These are phyloP conservation scores for Fratercula arctica DNA, from an alignment of 2,797 vertebrate species.

Conservation along the genomic window DNA sequence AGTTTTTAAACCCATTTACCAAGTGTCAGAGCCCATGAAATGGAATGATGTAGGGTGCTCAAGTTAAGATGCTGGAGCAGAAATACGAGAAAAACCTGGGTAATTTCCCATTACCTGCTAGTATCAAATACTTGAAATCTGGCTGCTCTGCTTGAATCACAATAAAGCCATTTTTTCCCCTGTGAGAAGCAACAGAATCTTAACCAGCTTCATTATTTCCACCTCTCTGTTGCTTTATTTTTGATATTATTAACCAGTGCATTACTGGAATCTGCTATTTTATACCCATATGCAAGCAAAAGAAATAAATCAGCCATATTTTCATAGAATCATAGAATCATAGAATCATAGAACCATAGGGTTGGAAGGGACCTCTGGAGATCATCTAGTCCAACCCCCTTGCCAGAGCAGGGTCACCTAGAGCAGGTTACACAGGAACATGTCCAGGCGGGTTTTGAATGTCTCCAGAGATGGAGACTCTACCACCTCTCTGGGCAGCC, in stretches of 20 bases:
- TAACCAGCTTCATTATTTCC: conserved; percentile 40
- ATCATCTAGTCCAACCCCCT: no score
- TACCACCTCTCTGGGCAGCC: no score
- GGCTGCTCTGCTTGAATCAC: conserved; percentile 51
- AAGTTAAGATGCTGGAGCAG: conserved; percentile 50
- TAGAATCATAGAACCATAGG: no score
- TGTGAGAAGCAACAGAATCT: conserved; percentile 41
- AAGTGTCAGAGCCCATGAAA: conserved; percentile 52
- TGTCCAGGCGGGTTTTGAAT: no score
- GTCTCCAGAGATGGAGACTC: no score
- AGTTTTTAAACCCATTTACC: conserved; percentile 56
- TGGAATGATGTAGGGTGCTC: conserved; percentile 46
- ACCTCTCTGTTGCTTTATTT: conserved; percentile 8
- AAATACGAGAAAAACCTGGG: conserved; percentile 52
- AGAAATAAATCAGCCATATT: not conserved
- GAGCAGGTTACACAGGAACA: no score
- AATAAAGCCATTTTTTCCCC: conserved; percentile 53
- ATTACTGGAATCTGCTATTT: not conserved
- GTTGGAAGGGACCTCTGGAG: no score
- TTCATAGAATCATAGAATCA: no score
- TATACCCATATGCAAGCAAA: not conserved
- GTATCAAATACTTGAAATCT: conserved; percentile 60
- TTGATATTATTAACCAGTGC: conserved; percentile 3
- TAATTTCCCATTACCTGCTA: conserved; percentile 65
- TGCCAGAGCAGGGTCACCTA: no score